Base-by-base conservation (phyloP, 2,888 invertebrate genomes). In the Uropetala carovei region DNA sequence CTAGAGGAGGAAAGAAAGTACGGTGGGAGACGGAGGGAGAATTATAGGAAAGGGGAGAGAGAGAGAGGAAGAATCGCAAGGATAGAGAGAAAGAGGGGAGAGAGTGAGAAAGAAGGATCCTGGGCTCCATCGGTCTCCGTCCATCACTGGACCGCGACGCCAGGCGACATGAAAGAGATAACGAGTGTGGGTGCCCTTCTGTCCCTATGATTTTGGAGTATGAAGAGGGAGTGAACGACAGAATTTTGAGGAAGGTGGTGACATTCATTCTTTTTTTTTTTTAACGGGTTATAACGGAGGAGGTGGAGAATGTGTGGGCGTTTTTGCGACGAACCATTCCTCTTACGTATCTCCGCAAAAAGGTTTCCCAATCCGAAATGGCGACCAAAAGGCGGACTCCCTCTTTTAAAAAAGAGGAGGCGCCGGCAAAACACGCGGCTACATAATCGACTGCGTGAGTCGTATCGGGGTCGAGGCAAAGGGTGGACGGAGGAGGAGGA, bases 391-490 rank as follows among this genome's bases (percentile, higher is more conserved):
- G 57, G 83, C 56, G 83, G 56, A 82, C 14, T 60, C 9, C 75
- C 75, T 75, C 27, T 75, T 27, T 13, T 13, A 22, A 75, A 75
- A 75, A 75, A 43, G 43, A 60, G 58, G 86, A 60, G 64, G 89
- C 30, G 43, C 43, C 43, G 18, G 43, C 60, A 30, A 64, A 64
- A 68, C 43, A 64, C 89, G 43, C 89, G 43, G 59, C 60, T 64
- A 89, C 64, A 89, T 89, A 89, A 89, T 89, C 18, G 64, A 10
- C 89, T 64, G 16, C 82, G 30, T 82, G 30, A 13, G 30, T 13
- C 13, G 86, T 18, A 89, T 89, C 43, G 89, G 64, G 89, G 89
- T 89, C 89, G 89, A 89, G 86, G 86, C 16, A 30, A 86, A 30
- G 16, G 57, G 85, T n/a, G 59, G 59, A 57, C 9, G 60, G 60